These are phyloP conservation scores for Dendrocopos noguchii DNA, from an alignment of 2,113 vertebrate genomes.

Conservation along the genomic window DNA sequence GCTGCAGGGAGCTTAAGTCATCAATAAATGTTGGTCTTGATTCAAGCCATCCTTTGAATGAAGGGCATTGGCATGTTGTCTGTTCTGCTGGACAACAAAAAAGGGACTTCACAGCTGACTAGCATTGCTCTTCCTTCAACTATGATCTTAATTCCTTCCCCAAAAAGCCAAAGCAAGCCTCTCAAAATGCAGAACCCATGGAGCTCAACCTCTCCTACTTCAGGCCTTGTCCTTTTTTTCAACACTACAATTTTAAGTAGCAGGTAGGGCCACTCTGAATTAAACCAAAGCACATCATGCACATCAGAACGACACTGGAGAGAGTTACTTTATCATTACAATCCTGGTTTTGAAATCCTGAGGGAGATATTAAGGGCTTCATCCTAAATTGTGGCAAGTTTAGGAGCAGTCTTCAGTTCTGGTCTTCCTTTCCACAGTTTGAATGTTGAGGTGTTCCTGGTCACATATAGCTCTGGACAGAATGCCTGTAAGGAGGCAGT, in stretches of 20 bases:
- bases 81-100: neutral
- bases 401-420: neutral
- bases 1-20: neutral
- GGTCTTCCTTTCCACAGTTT: neutral
- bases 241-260: neutral
- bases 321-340: neutral
- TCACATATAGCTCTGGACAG: no score
- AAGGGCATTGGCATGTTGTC: neutral
- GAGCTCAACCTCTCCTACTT: neutral
- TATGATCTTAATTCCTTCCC: neutral
- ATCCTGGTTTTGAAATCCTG: neutral
- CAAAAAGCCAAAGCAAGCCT: neutral
- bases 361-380: neutral
- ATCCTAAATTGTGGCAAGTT: neutral
- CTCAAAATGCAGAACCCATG: neutral
- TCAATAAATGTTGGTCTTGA: neutral
- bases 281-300: neutral
- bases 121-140: neutral
- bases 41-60: neutral
- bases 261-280: neutral
- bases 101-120: neutral
- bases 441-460: no score
- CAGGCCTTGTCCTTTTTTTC: neutral
- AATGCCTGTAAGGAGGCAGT: no score
- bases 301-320: neutral